phyloP scores from a whole-genome alignment of 2,797 vertebrate species.

The Silurus aristotelis region DNA sequence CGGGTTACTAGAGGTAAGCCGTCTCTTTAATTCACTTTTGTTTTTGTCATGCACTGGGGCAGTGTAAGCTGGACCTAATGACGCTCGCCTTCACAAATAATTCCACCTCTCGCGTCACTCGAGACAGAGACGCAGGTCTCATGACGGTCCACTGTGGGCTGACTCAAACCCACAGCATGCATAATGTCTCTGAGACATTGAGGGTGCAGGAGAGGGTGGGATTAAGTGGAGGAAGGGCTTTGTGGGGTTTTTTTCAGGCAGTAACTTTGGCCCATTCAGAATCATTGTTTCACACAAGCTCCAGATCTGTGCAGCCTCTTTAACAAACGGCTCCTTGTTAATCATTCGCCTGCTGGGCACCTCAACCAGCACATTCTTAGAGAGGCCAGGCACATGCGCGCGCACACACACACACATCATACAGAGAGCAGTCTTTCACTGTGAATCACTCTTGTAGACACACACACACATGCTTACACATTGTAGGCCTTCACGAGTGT shows the following conservation, averaged over 20 bases:
- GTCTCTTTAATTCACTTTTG: conserved; percentile 48
- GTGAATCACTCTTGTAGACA: background rate
- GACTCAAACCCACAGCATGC: conserved; percentile 66
- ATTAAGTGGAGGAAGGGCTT: conserved; percentile 67
- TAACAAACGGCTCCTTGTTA: conserved; percentile 78
- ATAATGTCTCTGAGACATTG: conserved; percentile 56
- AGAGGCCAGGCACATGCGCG: conserved; percentile 42
- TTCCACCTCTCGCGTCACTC: conserved; percentile 55
- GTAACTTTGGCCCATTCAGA: conserved; percentile 67
- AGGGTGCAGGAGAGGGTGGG: conserved; percentile 59
- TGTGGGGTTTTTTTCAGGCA: conserved; percentile 64
- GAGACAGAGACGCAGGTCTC: conserved; percentile 60
- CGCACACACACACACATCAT: conserved; percentile 15
- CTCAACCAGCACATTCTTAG: conserved; percentile 66
- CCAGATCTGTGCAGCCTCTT: conserved; percentile 69
- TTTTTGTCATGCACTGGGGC: conserved; percentile 45
- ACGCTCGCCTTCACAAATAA: conserved; percentile 51
- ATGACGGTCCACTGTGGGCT: conserved; percentile 71
- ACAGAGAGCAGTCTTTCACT: conserved; percentile 4
- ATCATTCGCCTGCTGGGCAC: conserved; percentile 71
- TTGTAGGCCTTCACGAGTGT: background rate
- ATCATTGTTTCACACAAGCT: conserved; percentile 73
- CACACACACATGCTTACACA: background rate
- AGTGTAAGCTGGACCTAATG: conserved; percentile 32
- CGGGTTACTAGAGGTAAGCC: conserved; percentile 83